phyloP scores from a whole-genome alignment of 2,113 vertebrate species.

The Hippopotamus amphibius region DNA sequence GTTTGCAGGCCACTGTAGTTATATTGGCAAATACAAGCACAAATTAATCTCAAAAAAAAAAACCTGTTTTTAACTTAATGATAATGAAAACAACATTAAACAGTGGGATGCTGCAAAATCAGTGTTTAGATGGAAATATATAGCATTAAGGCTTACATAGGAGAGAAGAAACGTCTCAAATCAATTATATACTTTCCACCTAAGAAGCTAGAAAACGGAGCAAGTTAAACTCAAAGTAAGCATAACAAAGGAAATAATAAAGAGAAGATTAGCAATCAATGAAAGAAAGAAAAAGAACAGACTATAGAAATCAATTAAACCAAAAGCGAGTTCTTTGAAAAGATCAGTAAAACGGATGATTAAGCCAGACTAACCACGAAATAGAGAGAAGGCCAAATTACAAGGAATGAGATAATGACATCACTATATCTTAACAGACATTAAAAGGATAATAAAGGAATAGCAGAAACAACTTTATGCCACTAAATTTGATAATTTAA shows the following conservation, averaged over 20 bases:
- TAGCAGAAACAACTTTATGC: background rate
- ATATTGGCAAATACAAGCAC: too few species aligned
- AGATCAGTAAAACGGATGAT: conserved; percentile 14
- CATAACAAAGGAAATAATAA: background rate
- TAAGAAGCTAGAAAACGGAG: conserved; percentile 30
- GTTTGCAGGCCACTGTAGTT: too few species aligned
- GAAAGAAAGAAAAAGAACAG: background rate
- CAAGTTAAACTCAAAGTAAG: conserved; percentile 8
- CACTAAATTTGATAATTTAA: background rate
- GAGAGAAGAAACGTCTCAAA: conserved; percentile 1
- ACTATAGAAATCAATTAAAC: background rate
- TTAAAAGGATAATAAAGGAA: background rate
- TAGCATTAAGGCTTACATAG: background rate
- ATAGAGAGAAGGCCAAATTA: conserved; percentile 7
- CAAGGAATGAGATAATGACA: background rate
- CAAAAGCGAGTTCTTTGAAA: conserved; percentile 29
- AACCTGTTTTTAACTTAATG: background rate
- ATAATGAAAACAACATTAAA: background rate
- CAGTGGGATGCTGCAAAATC: background rate
- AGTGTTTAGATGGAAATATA: background rate
- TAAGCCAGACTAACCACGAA: background rate
- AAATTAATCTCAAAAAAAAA: too few species aligned
- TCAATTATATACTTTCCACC: background rate
- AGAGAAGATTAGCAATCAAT: background rate
- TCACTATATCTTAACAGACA: background rate